Conservation (phyloP, 2,888 invertebrate genomes). For the Gisinianus flammeolus region DNA sequence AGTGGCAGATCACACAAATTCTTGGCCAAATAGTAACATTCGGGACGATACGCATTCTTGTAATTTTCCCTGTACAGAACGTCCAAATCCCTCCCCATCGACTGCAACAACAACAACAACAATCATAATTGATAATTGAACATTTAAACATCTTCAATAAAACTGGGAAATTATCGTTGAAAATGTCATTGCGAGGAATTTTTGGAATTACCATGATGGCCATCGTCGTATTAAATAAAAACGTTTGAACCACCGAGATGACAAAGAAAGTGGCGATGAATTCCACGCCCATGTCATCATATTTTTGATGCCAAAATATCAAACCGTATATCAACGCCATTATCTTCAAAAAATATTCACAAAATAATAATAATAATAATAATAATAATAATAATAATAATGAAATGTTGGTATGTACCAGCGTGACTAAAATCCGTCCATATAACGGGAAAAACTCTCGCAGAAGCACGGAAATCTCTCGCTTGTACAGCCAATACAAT, state of each 20-base stretch:
- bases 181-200: no score
- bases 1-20: slow-evolving; percentile 12
- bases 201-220: not conserved
- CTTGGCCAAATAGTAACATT: not conserved
- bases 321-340: not conserved
- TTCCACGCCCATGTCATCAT: not conserved
- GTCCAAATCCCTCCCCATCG: not conserved
- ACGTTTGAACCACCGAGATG: not conserved
- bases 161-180: not conserved
- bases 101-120: not conserved
- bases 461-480: not conserved
- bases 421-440: not conserved
- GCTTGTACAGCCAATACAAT: slow-evolving; percentile 2
- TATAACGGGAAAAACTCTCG: not conserved
- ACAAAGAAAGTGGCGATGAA: not conserved
- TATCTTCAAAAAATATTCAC: not conserved
- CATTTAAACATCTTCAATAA: not conserved
- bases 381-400: not conserved
- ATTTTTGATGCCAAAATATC: not conserved
- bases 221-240: not conserved
- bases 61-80: not conserved
- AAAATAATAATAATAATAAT: not conserved
- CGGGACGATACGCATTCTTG: not conserved
- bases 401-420: not conserved
- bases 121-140: not conserved